Evolutionary conservation across 1,140 invertebrate genomes (phyloP), one percentile per base, ranked within the genome.

Genomic region (Streblospio benedicti): DNA sequence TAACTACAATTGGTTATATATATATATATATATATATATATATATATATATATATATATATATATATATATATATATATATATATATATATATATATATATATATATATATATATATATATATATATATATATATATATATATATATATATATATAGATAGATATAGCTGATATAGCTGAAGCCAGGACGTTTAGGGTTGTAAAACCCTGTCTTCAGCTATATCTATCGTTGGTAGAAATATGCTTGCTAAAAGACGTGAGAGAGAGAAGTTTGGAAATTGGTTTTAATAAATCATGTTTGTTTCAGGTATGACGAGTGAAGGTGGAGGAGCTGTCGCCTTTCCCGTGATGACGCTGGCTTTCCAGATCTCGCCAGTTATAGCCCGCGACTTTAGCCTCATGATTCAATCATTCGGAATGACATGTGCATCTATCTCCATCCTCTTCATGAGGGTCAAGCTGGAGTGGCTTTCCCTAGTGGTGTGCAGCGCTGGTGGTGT

Each of bases 281-380:
- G n/a, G n/a, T n/a, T n/a, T 38, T 9, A 38, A 9, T n/a, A 38
- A 20, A 20, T n/a, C 31, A 14, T 56, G 5, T 56, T 14, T 16
- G 31, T 53, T 66, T 32, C 43, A 69, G 67, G 67, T 18, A 66
- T 69, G 54, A 71, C 69, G 28, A 64, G 67, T 32, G 69, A 72
- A 53, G 69, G 69, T 38, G 69, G 69, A 27, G 69, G 70, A 27
- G 65, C 68, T 12, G 66, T 71, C 2, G 67, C 69, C 20, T 71
- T 72, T 57, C 71, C 71, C 12, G 70, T 72, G 5, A 71, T 72
- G 69, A 72, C 70, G 1, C 60, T 72, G 27, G 62, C 63, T 18
- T 59, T 72, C 23, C 38, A 69, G 5, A 61, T 72, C 23, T 27
- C 57, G 27, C 64, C 70, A 25, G 57, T 38, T n/a, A 61, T 65